These are phyloP conservation scores for Brienomyrus longianalis DNA, from an alignment of 2,113 vertebrate genomes.

Conservation along the genomic window DNA sequence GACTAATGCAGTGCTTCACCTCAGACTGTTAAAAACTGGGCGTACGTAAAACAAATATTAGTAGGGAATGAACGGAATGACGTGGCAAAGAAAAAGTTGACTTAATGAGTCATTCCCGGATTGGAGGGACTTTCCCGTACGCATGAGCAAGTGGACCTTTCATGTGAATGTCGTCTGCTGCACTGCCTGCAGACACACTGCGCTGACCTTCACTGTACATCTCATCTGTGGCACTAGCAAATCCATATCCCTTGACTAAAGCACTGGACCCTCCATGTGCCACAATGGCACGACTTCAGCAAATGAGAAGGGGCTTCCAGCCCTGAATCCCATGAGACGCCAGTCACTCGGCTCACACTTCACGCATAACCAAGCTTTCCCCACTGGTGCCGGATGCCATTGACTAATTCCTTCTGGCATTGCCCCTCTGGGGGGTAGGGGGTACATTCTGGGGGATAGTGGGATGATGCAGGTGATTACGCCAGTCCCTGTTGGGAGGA, in stretches of 20 bases:
- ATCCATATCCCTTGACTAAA: constrained; percentile 26
- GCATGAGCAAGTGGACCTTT: background rate
- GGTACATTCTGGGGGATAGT: background rate
- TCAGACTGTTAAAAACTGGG: constrained; percentile 22
- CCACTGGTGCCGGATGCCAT: background rate
- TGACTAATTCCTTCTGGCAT: background rate
- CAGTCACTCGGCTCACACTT: background rate
- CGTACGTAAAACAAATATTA: constrained; percentile 39
- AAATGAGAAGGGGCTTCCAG: background rate
- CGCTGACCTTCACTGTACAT: constrained; percentile 37
- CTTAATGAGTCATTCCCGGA: constrained; percentile 39
- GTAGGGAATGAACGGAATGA: constrained; percentile 35
- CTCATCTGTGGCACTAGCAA: constrained; percentile 20
- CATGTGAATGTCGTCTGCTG: constrained; percentile 40
- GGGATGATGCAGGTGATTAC: background rate
- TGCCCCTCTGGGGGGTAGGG: background rate
- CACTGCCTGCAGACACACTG: constrained; percentile 39
- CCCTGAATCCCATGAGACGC: background rate
- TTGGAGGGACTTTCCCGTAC: constrained; percentile 36
- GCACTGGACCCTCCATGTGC: background rate
- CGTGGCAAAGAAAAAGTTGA: constrained; percentile 34
- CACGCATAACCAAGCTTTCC: background rate
- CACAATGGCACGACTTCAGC: background rate
- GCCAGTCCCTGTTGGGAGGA: background rate
- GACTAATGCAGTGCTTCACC: constrained; percentile 27